phyloP scores from a whole-genome alignment of 2,113 vertebrate species.

The Lamprologus lemairii region DNA sequence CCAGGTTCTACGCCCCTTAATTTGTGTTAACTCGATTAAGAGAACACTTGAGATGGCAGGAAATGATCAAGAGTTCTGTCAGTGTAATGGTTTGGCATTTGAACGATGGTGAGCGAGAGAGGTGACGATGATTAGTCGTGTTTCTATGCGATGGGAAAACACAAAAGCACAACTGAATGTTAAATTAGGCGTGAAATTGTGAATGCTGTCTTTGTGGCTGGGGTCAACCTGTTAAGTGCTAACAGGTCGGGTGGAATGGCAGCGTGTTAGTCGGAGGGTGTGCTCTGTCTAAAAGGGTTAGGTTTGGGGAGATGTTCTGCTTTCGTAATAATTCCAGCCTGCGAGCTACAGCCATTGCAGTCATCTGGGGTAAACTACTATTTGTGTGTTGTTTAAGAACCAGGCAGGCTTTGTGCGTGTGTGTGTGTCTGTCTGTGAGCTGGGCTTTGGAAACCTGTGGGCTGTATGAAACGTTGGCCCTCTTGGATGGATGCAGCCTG shows the following conservation, averaged over 20 bases:
- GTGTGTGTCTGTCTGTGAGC: background rate
- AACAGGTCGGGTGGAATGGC: constrained; percentile 34
- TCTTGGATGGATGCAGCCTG: constrained; percentile 59
- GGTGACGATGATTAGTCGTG: constrained; percentile 33
- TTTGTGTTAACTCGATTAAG: constrained; percentile 22
- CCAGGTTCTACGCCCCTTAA: background rate
- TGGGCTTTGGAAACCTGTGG: constrained; percentile 20
- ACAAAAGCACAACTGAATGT: constrained; percentile 33
- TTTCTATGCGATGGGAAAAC: constrained; percentile 20
- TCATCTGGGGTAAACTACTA: background rate
- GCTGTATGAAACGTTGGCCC: constrained; percentile 44
- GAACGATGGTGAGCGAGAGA: constrained; percentile 49
- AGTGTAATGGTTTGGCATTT: constrained; percentile 68
- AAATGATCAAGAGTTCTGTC: constrained; percentile 67
- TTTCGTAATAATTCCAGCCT: constrained; percentile 2
- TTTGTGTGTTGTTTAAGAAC: background rate
- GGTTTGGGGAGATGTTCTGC: constrained; percentile 4
- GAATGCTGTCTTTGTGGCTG: constrained; percentile 7
- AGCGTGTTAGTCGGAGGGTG: background rate
- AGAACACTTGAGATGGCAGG: constrained; percentile 42
- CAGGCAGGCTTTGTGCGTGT: background rate
- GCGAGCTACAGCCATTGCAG: background rate
- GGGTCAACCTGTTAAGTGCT: constrained; percentile 20
- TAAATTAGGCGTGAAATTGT: constrained; percentile 27
- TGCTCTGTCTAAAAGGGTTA: constrained; percentile 8